Evolutionary conservation across 2,888 invertebrate genomes (phyloP).

Genomic region (Dynastes grantii): DNA sequence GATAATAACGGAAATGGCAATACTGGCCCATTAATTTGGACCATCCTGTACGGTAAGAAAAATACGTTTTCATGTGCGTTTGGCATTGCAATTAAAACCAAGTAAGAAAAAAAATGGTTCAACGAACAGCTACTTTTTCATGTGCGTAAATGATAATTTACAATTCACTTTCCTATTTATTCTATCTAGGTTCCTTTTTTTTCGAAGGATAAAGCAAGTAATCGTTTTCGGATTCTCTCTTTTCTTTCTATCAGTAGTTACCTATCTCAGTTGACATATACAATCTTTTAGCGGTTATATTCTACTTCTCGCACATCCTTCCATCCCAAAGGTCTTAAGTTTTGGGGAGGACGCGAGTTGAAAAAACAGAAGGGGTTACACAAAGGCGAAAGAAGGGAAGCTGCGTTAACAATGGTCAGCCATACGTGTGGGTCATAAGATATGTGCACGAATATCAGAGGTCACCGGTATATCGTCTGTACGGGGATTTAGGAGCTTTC

Average conservation of each 20-base stretch:
- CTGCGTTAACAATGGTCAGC: constrained; percentile 58
- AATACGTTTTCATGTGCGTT: too few species aligned
- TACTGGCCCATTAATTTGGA: too few species aligned
- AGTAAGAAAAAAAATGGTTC: too few species aligned
- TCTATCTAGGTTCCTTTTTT: too few species aligned
- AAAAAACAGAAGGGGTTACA: constrained; percentile 51
- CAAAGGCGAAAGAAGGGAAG: constrained; percentile 10
- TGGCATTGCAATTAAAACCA: too few species aligned
- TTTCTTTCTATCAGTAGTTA: neutral
- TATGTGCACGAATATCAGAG: constrained; percentile 55
- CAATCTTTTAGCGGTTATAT: constrained; percentile 10
- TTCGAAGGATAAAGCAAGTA: neutral
- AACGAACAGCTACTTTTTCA: too few species aligned
- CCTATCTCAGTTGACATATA: constrained; percentile 13
- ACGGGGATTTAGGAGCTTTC: constrained; percentile 62
- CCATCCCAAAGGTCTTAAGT: constrained; percentile 53
- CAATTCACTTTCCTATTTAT: too few species aligned
- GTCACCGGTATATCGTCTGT: constrained; percentile 63
- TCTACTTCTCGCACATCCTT: constrained; percentile 53
- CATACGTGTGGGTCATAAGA: constrained; percentile 59
- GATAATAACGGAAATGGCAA: too few species aligned
- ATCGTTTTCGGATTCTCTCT: neutral
- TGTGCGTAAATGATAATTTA: too few species aligned
- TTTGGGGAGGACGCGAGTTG: constrained; percentile 39
- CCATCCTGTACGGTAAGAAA: too few species aligned